phyloP scores from a whole-genome alignment of 2,113 vertebrate genomes.

The Rhinopithecus roxellana region DNA sequence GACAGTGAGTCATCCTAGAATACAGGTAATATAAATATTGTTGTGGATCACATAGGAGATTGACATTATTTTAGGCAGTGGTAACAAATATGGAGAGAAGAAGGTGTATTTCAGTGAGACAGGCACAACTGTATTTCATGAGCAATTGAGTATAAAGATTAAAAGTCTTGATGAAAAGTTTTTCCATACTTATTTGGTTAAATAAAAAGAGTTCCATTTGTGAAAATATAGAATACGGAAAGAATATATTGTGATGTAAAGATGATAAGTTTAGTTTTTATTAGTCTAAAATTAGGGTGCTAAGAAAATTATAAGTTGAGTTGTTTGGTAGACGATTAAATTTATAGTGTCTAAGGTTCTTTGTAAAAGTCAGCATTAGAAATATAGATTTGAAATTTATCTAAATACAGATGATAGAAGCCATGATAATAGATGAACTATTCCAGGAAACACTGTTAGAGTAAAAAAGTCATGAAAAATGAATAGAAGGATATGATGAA shows the following conservation, averaged over 20 bases:
- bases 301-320: neutral
- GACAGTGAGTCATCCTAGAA: neutral
- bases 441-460: neutral
- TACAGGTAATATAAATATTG: neutral
- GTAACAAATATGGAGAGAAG: neutral
- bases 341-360: neutral
- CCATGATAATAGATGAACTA: neutral
- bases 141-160: neutral
- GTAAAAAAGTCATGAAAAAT: neutral
- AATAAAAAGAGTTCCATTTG: neutral
- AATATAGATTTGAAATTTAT: neutral
- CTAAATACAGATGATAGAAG: neutral
- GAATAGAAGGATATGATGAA: neutral
- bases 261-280: neutral
- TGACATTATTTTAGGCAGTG: neutral
- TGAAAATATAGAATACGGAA: neutral
- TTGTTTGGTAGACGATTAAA: neutral
- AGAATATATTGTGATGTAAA: neutral
- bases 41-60: neutral
- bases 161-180: neutral
- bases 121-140: neutral
- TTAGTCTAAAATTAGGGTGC: neutral
- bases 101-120: neutral
- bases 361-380: neutral
- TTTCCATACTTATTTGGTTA: neutral